Conservation (phyloP, 2,888 invertebrate genomes). For the Aromia moschata region DNA sequence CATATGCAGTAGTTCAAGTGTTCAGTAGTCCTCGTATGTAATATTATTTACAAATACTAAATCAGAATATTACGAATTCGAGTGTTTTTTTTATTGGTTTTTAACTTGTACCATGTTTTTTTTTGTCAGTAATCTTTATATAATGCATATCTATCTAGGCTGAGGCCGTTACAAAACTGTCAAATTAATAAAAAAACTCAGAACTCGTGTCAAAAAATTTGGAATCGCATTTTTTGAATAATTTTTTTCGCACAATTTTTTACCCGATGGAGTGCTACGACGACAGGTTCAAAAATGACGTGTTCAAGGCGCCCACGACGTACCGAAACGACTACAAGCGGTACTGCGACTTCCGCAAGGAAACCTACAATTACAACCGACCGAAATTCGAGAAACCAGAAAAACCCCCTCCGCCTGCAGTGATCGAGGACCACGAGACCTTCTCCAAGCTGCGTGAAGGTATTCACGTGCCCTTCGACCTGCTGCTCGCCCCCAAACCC, state of each 20-base stretch:
- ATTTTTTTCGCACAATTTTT: no score
- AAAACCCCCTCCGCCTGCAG: conserved; percentile 35
- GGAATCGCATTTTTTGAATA: not conserved
- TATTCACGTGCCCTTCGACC: conserved; percentile 54
- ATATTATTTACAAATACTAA: no score
- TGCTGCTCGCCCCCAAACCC: conserved; percentile 54
- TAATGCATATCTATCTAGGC: no score
- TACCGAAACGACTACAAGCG: conserved; percentile 53
- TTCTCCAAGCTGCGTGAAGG: conserved; percentile 47
- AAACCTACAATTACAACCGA: conserved; percentile 36
- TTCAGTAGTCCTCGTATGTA: no score
- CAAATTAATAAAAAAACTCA: not conserved
- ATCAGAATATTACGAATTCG: no score
- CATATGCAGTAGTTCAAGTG: no score
- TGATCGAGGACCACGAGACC: conserved; percentile 51
- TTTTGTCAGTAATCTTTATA: not conserved
- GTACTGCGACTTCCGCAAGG: conserved; percentile 34
- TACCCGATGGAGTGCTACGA: conserved; percentile 44
- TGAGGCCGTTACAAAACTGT: not conserved
- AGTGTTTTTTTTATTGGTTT: no score
- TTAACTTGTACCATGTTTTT: no score
- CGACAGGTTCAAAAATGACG: conserved; percentile 47
- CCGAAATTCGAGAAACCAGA: conserved; percentile 37
- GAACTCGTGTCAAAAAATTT: not conserved
- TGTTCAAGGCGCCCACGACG: conserved; percentile 50